Conservation (phyloP, 2,113 vertebrate species). For the Phrynosoma blainvillii region DNA sequence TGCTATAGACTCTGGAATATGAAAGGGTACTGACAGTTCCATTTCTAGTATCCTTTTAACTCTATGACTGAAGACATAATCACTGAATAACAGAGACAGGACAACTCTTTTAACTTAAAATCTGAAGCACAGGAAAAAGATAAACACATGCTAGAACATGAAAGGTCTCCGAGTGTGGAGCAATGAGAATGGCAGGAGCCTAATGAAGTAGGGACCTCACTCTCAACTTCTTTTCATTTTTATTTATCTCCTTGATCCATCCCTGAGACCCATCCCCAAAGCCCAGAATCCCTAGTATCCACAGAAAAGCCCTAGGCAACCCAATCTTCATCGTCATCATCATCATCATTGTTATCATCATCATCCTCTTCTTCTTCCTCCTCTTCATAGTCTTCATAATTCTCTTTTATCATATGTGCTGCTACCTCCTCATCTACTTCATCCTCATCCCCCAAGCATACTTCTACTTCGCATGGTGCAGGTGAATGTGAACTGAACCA, state of each 20-base stretch:
- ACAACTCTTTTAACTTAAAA: background rate
- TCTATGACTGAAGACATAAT: slow-evolving; percentile 1
- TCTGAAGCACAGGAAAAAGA: background rate
- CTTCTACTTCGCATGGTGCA: slow-evolving; percentile 74
- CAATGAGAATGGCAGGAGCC: background rate
- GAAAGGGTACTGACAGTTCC: background rate
- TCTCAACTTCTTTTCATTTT: background rate
- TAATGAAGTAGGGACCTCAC: background rate
- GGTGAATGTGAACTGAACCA: slow-evolving; percentile 83
- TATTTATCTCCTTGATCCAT: background rate
- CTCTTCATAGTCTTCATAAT: slow-evolving; percentile 58
- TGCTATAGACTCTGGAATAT: background rate
- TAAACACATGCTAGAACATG: background rate
- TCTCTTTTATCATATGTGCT: slow-evolving; percentile 55
- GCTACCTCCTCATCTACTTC: slow-evolving; percentile 67
- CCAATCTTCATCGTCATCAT: slow-evolving; percentile 23
- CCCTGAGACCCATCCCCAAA: background rate
- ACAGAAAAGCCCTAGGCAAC: slow-evolving; percentile 58
- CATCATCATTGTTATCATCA: slow-evolving; percentile 20
- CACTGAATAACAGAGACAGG: background rate
- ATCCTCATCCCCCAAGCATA: slow-evolving; percentile 72
- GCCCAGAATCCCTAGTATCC: slow-evolving; percentile 1
- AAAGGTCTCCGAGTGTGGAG: background rate
- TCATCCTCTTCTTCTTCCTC: slow-evolving; percentile 45
- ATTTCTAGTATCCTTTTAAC: background rate